phyloP scores from a whole-genome alignment of 1,140 invertebrate species.

The Forficula auricularia region DNA sequence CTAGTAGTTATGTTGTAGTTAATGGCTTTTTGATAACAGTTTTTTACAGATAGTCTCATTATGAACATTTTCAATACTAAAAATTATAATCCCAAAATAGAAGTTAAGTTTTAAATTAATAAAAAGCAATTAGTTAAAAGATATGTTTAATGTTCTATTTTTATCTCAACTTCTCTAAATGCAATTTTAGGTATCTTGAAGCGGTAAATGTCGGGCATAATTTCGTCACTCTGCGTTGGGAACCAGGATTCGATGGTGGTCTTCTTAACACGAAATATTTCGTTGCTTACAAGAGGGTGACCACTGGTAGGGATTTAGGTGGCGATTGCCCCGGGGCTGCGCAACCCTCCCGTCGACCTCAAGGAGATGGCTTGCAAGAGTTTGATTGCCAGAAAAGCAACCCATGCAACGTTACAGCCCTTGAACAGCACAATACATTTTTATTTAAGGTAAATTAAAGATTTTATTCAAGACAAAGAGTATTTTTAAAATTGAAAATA shows the following conservation, averaged over 20 bases:
- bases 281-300: slow-evolving; percentile 52
- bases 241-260: slow-evolving; percentile 77
- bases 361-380: slow-evolving; percentile 49
- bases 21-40: too few relatives aligned
- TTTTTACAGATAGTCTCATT: too few relatives aligned
- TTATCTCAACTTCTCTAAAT: too few relatives aligned
- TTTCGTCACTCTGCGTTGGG: slow-evolving; percentile 62
- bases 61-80: too few relatives aligned
- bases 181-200: too few relatives aligned
- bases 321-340: not conserved
- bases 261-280: slow-evolving; percentile 68
- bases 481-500: too few relatives aligned
- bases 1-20: too few relatives aligned
- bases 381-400: slow-evolving; percentile 66
- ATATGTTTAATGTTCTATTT: too few relatives aligned
- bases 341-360: slow-evolving; percentile 11
- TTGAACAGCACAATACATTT: slow-evolving; percentile 70
- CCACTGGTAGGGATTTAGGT: slow-evolving; percentile 18
- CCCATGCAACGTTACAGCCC: slow-evolving; percentile 66
- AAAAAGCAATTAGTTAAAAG: too few relatives aligned
- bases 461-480: too few relatives aligned
- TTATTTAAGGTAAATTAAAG: slow-evolving; percentile 43
- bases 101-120: too few relatives aligned
- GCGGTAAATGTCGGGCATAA: slow-evolving; percentile 52
- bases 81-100: too few relatives aligned